Evolutionary conservation across 2,888 invertebrate species (phyloP).

Genomic region (Tenthredo mesomela): DNA sequence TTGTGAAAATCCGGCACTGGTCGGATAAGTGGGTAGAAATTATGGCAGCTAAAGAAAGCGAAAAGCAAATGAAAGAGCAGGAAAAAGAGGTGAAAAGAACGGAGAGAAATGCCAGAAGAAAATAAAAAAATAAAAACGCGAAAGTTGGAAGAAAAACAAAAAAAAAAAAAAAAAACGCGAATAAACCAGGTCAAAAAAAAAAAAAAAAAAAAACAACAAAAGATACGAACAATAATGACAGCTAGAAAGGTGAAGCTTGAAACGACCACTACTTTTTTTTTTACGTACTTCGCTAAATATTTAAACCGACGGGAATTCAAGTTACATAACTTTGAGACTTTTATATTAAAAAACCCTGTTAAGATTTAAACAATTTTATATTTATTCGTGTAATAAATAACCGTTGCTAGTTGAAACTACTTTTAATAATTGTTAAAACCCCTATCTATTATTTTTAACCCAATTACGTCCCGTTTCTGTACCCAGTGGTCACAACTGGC

Average conservation of each 20-base stretch:
- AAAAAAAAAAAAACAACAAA: too few species aligned
- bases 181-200: too few species aligned
- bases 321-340: too few species aligned
- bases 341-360: neutral
- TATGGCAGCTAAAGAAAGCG: slow-evolving; percentile 50
- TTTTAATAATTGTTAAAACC: neutral
- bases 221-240: too few species aligned
- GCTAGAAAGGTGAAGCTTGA: too few species aligned
- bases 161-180: too few species aligned
- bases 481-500: slow-evolving; percentile 40
- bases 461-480: neutral
- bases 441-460: neutral
- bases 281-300: neutral
- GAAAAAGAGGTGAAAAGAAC: slow-evolving; percentile 39
- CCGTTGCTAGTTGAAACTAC: neutral
- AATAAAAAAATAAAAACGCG: slow-evolving; percentile 38
- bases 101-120: slow-evolving; percentile 14
- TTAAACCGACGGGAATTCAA: too few species aligned
- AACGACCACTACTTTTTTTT: too few species aligned
- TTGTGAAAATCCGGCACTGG: too few species aligned
- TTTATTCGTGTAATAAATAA: slow-evolving; percentile 19
- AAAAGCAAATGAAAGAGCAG: slow-evolving; percentile 42
- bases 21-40: slow-evolving; percentile 48
- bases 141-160: slow-evolving; percentile 45
- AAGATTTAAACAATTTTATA: neutral